Evolutionary conservation across 2,113 vertebrate genomes (phyloP), one percentile per base, ranked within the genome.

Genomic region (Xenopus tropicalis): DNA sequence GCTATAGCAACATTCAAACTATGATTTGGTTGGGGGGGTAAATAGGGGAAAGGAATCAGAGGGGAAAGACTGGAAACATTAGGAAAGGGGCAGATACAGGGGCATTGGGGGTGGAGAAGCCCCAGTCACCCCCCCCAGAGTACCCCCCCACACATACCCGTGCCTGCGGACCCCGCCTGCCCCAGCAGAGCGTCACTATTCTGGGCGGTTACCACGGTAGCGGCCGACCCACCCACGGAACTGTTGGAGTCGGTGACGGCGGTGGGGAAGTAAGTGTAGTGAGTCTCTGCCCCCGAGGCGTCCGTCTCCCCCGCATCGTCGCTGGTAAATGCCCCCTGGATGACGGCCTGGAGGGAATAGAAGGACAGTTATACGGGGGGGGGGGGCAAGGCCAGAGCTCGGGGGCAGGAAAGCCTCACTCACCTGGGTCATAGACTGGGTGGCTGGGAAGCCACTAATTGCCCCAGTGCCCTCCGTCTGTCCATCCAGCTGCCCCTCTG

Each of bases 401-500:
- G n/a, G n/a, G n/a, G n/a, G n/a, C n/a, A 22, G n/a, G 20, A 22
- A 59, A 16, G 6, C 3, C 9, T 22, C 0, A 70, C 80, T 3
- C 83, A 95, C 95, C 93, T 97, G 94, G 20, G 95, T 94, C 86
- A 96, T 93, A 22, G 93, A 84, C 76, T 95, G 95, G 1, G 92
- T 70, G 3, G 92, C 89, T 0, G 95, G 95, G 70, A 96, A 98
- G 4, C 95, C 95, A 70, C 94, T 96, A 83, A 98, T 95, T 22
- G 95, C 94, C 0, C 93, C 25, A 6, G 25, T 11, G 88, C 83
- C 52, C 93, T 94, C 20, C 96, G 93, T 87, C 86, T 96, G 94
- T 42, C 89, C 91, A 58, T 98, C 95, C 85, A 96, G 77, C 88
- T 96, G 95, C 20, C 95, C 93, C 63, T 98, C 95, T 0, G 94